Evolutionary conservation across 2,797 vertebrate species (phyloP).

Genomic region (Columba guinea): DNA sequence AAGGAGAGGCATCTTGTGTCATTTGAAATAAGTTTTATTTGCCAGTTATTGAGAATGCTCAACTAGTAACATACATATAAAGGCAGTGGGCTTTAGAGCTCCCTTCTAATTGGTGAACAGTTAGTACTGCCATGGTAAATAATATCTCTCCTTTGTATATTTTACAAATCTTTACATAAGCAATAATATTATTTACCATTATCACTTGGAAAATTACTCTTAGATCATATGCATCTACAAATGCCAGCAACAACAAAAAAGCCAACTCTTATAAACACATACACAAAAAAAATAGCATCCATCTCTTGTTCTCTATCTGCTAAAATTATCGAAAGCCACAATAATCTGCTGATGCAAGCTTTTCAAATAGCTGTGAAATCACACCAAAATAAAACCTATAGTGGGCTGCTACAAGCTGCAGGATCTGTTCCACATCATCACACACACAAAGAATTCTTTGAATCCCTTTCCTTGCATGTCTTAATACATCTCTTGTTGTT

Average conservation of each 20-base stretch:
- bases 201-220: not conserved
- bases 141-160: not conserved
- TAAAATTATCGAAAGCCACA: not conserved
- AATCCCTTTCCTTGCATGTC: not conserved
- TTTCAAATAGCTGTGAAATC: not conserved
- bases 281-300: not conserved
- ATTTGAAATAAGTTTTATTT: not conserved
- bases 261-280: not conserved
- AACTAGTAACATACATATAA: not conserved
- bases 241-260: not conserved
- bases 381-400: not conserved
- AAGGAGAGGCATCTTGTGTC: not conserved
- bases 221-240: not conserved
- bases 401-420: constrained; percentile 1
- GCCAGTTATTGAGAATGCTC: not conserved
- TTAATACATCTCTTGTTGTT: not conserved
- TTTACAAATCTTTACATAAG: constrained; percentile 7
- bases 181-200: constrained; percentile 6
- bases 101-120: not conserved
- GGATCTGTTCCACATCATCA: constrained; percentile 15
- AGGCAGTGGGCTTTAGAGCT: not conserved
- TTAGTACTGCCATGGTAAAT: not conserved
- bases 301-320: not conserved
- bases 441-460: not conserved
- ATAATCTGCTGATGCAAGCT: not conserved